Conservation (phyloP, 2,113 vertebrate genomes). For the Tylochromis polylepis region DNA sequence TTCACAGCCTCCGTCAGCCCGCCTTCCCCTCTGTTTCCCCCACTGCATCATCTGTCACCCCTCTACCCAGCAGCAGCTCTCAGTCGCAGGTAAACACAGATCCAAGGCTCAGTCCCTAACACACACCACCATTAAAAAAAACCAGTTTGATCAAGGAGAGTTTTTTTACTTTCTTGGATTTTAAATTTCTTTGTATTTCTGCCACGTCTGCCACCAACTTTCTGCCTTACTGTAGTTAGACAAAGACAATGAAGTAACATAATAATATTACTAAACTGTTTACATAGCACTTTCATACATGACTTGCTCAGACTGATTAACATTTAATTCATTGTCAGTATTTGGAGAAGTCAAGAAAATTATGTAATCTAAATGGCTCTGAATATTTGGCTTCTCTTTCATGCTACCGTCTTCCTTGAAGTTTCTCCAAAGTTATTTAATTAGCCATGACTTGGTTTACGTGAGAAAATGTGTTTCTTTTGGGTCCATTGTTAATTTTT, state of each 20-base stretch:
- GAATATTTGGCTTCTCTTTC: not conserved
- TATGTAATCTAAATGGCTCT: not conserved
- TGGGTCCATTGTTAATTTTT: not conserved
- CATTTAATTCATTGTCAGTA: not conserved
- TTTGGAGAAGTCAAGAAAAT: not conserved
- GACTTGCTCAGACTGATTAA: slow-evolving; percentile 6
- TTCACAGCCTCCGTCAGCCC: slow-evolving; percentile 80
- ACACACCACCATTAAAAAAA: not conserved
- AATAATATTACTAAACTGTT: slow-evolving; percentile 48
- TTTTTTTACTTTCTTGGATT: not conserved
- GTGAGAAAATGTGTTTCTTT: not conserved
- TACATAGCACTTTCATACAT: not conserved
- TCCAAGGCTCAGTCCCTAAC: slow-evolving; percentile 21
- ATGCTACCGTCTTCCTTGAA: not conserved
- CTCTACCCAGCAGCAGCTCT: slow-evolving; percentile 72
- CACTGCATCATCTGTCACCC: slow-evolving; percentile 67
- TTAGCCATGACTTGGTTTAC: not conserved
- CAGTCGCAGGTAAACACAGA: slow-evolving; percentile 81
- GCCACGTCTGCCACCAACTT: not conserved
- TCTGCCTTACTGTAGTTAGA: slow-evolving; percentile 1
- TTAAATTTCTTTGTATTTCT: not conserved
- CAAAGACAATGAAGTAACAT: slow-evolving; percentile 4
- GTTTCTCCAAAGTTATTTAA: not conserved
- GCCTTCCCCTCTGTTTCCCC: slow-evolving; percentile 75
- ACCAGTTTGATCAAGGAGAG: not conserved